Base-by-base conservation (phyloP, 30 jellyfish, hydroid and myxozoan species). In the Hydractinia symbiolongicarpus region DNA sequence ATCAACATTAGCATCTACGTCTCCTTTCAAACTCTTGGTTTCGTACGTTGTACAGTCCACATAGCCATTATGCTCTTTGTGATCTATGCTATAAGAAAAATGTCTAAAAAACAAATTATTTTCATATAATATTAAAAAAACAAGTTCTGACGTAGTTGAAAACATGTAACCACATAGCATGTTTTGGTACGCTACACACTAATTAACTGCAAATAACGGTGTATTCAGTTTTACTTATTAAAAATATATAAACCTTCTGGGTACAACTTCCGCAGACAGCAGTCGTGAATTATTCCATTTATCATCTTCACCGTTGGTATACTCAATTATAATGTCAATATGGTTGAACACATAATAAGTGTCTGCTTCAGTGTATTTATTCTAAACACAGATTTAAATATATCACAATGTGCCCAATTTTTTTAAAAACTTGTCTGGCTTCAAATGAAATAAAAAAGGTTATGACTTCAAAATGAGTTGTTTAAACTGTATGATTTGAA, bases 251-350 rank as follows among this genome's bases (percentile, higher is more conserved):
- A 80, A 93, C 98, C 98, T 93, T 49, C 78, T 72, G 57, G 98
- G 98, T 9, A 64, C 98, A 53, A 93, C 74, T 71, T 81, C 83
- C 8, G 98, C 98, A 53, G 98, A 83, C 84, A 93, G 52, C 66
- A 93, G 85, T 44, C 98, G 80, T 7, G 98, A 95, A 8, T 96
- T 96, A 61, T 58, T 86, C 98, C 97, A 91, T 55, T 93, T 95
- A 68, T 88, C 96, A 5, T 81, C 84, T 16, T 16, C 55, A 0
- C 95, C 95, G 66, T 84, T 83, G 83, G 87, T 95, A 73, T 87
- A 93, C 44, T 84, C 83, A 86, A 93, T 83, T 4, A 90, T 77
- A 11, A 93, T 93, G 86, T 78, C 87, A 56, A 87, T 94, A 71
- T 93, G 98, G 79, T 93, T 93, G 88, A 93, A 93, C 19, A 93